phyloP scores from a whole-genome alignment of 2,888 invertebrate species.

The Ochlodes sylvanus region DNA sequence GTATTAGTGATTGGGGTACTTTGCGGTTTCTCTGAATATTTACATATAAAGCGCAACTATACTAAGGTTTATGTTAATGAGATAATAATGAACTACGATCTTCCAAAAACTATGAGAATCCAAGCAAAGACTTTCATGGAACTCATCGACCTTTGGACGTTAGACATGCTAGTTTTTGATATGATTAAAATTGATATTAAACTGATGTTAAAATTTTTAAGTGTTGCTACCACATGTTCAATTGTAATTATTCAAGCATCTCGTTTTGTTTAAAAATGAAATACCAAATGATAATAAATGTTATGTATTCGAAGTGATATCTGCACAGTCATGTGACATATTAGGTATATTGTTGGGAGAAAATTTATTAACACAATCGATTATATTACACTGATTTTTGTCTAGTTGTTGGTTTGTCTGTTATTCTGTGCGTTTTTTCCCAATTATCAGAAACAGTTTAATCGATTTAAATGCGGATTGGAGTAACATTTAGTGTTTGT shows the following conservation, averaged over 20 bases:
- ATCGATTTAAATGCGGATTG: no score
- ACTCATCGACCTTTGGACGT: conserved; percentile 64
- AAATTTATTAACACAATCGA: no score
- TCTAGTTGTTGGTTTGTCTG: no score
- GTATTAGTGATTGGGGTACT: conserved; percentile 42
- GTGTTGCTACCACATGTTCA: conserved; percentile 70
- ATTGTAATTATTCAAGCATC: conserved; percentile 70
- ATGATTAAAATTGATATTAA: conserved; percentile 70
- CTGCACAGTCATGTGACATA: no score
- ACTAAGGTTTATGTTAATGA: conserved; percentile 64
- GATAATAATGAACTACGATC: conserved; percentile 65
- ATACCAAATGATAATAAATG: no score
- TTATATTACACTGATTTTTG: no score
- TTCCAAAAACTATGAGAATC: conserved; percentile 59
- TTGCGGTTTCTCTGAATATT: conserved; percentile 33
- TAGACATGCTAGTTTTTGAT: conserved; percentile 53
- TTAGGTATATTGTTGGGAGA: no score
- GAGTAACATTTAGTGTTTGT: no score
- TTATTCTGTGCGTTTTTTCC: no score
- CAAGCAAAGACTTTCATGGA: conserved; percentile 71
- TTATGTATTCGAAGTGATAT: no score
- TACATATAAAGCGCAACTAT: conserved; percentile 54
- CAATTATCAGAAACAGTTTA: no score
- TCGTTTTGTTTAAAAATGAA: conserved; percentile 53
- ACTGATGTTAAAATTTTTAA: conserved; percentile 68